These are phyloP conservation scores for Rhyacophila evoluta DNA, from an alignment of 2,888 invertebrate genomes.

Conservation along the genomic window DNA sequence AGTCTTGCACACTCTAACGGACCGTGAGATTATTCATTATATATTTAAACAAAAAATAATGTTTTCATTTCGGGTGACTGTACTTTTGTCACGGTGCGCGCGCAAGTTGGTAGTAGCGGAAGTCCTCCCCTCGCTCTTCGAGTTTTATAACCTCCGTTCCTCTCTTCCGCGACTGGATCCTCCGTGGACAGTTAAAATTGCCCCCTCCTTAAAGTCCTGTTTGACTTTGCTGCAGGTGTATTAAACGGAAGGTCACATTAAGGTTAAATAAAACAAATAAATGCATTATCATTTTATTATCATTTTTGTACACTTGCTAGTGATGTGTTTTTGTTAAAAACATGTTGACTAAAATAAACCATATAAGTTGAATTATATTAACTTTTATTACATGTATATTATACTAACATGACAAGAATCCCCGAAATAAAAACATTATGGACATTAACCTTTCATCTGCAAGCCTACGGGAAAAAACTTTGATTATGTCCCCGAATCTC, in stretches of 20 bases:
- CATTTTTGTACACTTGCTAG: no score
- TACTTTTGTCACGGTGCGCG: slow-evolving; percentile 20
- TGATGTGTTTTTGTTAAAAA: no score
- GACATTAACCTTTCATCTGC: no score
- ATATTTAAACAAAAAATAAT: neutral
- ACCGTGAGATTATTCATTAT: neutral
- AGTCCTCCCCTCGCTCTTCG: neutral
- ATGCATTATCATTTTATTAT: no score
- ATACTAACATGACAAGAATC: no score
- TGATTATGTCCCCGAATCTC: no score
- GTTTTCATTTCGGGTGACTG: neutral
- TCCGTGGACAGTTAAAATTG: neutral
- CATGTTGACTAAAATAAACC: no score
- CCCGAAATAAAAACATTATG: no score
- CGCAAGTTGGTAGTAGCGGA: slow-evolving; percentile 5
- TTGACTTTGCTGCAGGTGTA: neutral
- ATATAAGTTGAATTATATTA: no score
- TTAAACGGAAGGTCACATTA: neutral
- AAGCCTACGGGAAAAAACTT: no score
- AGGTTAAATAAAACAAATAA: neutral
- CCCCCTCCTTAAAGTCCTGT: neutral
- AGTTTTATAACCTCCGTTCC: neutral
- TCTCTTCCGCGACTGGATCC: neutral
- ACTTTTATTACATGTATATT: no score
- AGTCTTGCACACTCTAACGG: neutral